Evolutionary conservation across 1,140 invertebrate species (phyloP).

Genomic region (Hypothenemus hampei): DNA sequence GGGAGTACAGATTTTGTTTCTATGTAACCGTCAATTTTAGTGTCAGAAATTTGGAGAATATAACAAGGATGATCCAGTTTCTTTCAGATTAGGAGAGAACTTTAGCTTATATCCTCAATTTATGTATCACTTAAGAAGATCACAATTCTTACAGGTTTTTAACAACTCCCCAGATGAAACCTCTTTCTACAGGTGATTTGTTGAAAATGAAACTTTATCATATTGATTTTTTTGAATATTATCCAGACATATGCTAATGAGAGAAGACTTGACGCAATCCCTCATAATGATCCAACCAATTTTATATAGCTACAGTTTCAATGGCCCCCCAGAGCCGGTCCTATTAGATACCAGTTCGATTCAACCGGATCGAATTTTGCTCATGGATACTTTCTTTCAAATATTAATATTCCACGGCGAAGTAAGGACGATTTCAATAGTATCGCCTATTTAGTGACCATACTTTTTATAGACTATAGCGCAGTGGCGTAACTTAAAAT

Average conservation of each 20-base stretch:
- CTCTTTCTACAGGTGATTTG: slow-evolving; percentile 86
- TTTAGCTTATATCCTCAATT: slow-evolving; percentile 99
- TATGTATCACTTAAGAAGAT: slow-evolving; percentile 97
- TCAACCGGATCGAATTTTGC: slow-evolving; percentile 91
- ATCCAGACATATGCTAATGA: slow-evolving; percentile 92
- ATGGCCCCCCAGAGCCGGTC: slow-evolving; percentile 95
- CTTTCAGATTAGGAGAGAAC: slow-evolving; percentile 92
- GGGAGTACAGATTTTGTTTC: neutral
- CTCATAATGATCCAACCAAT: slow-evolving; percentile 99
- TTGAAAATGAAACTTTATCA: neutral
- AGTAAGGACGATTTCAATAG: slow-evolving; percentile 55
- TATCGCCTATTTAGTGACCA: too few relatives aligned
- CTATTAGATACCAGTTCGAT: slow-evolving; percentile 96
- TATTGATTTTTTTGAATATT: neutral
- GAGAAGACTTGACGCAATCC: slow-evolving; percentile 95
- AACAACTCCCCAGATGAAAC: slow-evolving; percentile 99
- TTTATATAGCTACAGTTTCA: slow-evolving; percentile 97
- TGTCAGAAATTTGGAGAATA: slow-evolving; percentile 99
- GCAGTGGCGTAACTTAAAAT: slow-evolving; percentile 90
- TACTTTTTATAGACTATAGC: slow-evolving; percentile 79
- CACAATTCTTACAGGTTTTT: slow-evolving; percentile 99
- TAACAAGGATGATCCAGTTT: slow-evolving; percentile 94
- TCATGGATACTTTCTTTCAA: slow-evolving; percentile 99
- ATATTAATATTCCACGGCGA: slow-evolving; percentile 99
- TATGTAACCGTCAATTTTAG: slow-evolving; percentile 50